Base-by-base conservation (phyloP, 2,797 vertebrate genomes). In the Gymnoscopelus braueri region DNA sequence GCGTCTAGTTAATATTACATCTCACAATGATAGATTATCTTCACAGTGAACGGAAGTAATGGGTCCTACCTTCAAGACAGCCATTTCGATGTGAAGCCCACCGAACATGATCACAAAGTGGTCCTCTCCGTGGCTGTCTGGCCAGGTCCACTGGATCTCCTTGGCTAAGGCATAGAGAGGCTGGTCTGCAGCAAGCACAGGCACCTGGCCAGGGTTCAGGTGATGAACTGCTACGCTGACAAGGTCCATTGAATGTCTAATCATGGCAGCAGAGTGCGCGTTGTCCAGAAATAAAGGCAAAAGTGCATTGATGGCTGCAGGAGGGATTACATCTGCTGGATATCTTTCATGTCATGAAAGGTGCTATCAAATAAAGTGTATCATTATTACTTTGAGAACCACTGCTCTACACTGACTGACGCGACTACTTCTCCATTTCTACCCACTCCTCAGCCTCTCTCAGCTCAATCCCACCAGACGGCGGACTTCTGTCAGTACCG, bases 81-180 rank as follows among this genome's bases (percentile, higher is more conserved):
- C 54, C 63, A 73, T 65, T 48, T 66, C 48, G 51, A 60, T 61
- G 24, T 66, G 69, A 23, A 65, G 49, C 13, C n/a, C 26, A 62
- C 60, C 61, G 26, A 63, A 63, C 60, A 71, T 56, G 44, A 65
- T 60, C 15, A 67, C 63, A 49, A 72, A 52, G 47, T 72, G 51
- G 14, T 65, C 9, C 26, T 72, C 63, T 72, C 70, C 70, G n/a
- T 66, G 54, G 24, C 23, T 65, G 3, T 47, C 19, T 19, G 19
- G 19, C 19, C 19, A 19, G 19, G 19, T 19, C 67, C 59, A 67
- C 19, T 29, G 55, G 15, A 67, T 48, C 24, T 59, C 9, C 50
- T 71, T 71, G 49, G 60, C 32, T 11, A 71, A 8, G 14, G 50
- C 51, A 35, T 63, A 63, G 12, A 63, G 68, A 47, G 60, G 68